Evolutionary conservation across 37 sponge, comb jelly and placozoan species (phyloP).

Genomic region (Chondrosia reniformis): DNA sequence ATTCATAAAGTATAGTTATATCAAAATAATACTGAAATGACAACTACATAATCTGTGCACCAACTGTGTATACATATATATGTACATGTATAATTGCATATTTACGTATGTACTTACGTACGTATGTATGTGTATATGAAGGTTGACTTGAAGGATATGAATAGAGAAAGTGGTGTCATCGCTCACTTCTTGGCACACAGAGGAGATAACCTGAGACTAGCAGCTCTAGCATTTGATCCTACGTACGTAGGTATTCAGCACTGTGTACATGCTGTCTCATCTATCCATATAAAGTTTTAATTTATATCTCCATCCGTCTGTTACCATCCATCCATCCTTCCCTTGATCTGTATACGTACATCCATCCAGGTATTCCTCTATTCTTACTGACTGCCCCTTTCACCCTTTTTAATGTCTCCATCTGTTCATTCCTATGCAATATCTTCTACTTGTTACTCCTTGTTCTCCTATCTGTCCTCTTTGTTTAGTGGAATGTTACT

Average conservation of each 20-base stretch:
- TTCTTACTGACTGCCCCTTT: too few relatives aligned
- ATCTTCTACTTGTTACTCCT: too few relatives aligned
- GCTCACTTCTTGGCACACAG: conserved; percentile 84
- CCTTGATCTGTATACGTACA: too few relatives aligned
- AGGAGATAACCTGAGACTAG: conserved; percentile 36
- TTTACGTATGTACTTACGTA: not conserved
- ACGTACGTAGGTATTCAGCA: too few relatives aligned
- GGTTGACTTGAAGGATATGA: conserved; percentile 53
- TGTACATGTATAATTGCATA: not conserved
- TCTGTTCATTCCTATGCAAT: too few relatives aligned
- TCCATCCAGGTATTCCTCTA: too few relatives aligned
- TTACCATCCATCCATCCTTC: too few relatives aligned
- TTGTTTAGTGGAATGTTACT: conserved; percentile 93
- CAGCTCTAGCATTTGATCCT: conserved; percentile 70
- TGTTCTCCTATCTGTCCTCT: too few relatives aligned
- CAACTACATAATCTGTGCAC: not conserved
- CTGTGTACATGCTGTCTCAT: too few relatives aligned
- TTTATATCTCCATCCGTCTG: too few relatives aligned
- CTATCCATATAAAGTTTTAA: too few relatives aligned
- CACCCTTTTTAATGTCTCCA: too few relatives aligned
- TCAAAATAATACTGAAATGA: not conserved
- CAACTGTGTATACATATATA: not conserved
- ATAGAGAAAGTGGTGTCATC: conserved; percentile 57
- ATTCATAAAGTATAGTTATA: not conserved
- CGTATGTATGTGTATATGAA: conserved; percentile 15